A percentile compares a stretch with the other conserved stretches of the same genome.
Conservation (phyloP, 2,888 invertebrate genomes). For the Erebia ligea region DNA sequence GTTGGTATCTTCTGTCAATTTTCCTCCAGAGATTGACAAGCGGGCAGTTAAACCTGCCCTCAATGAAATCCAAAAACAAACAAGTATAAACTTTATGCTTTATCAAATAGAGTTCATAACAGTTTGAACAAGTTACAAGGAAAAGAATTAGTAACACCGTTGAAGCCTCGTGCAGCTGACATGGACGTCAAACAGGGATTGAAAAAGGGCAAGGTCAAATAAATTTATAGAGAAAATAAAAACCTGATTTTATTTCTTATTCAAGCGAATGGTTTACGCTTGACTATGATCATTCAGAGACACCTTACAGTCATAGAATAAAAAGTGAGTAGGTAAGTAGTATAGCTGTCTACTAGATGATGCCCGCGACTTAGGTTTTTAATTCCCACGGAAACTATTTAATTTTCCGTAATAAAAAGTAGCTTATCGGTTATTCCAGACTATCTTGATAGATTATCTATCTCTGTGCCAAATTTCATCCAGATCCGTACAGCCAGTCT, state of each 20-base stretch:
- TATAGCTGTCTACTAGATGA: no score
- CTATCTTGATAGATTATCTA: no score
- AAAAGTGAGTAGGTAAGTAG: background rate
- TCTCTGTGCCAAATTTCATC: no score
- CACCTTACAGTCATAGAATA: background rate
- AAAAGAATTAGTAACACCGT: constrained; percentile 25
- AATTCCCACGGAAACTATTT: no score
- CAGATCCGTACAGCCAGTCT: no score
- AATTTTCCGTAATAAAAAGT: no score
- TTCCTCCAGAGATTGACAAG: constrained; percentile 48
- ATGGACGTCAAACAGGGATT: constrained; percentile 47
- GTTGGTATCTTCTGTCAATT: constrained; percentile 46
- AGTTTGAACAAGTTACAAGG: background rate
- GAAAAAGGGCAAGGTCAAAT: constrained; percentile 46
- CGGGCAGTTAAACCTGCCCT: constrained; percentile 35
- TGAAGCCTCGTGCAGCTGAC: constrained; percentile 44
- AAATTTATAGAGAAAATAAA: constrained; percentile 26
- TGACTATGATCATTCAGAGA: background rate
- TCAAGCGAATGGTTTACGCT: background rate
- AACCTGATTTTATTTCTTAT: background rate
- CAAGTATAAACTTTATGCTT: constrained; percentile 24
- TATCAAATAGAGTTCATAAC: constrained; percentile 7
- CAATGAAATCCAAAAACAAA: background rate
- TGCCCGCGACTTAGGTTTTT: no score
- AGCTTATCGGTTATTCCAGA: no score